Evolutionary conservation across 2,113 vertebrate species (phyloP).

Genomic region (Vireo altiloquus): DNA sequence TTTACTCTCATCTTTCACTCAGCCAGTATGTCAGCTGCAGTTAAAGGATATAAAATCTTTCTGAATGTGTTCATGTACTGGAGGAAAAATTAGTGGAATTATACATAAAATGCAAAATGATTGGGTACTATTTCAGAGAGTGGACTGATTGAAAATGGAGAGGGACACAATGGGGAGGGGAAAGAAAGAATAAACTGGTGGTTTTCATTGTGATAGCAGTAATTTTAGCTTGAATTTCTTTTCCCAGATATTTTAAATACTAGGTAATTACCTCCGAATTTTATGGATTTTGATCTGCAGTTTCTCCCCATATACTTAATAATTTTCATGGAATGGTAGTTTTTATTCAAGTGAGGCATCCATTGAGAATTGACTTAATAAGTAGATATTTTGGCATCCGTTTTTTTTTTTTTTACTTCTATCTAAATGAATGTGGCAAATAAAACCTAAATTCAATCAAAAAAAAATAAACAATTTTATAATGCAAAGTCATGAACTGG

Average conservation of each 20-base stretch:
- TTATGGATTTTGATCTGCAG: neutral
- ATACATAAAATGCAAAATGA: neutral
- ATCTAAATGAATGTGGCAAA: neutral
- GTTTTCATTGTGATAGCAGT: neutral
- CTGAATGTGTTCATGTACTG: neutral
- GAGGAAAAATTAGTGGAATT: neutral
- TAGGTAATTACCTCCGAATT: neutral
- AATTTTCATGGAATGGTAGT: neutral
- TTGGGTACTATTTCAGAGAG: neutral
- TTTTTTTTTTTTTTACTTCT: neutral
- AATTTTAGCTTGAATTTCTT: neutral
- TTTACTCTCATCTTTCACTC: neutral
- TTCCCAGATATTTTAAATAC: neutral
- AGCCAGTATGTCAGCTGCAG: neutral
- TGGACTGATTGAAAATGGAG: neutral
- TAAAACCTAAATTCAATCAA: neutral
- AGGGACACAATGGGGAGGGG: fast-evolving
- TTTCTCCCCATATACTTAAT: neutral
- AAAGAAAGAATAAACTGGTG: neutral
- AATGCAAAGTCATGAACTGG: neutral
- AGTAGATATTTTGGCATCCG: neutral
- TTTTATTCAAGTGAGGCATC: neutral
- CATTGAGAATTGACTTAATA: neutral
- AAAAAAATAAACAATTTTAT: neutral
- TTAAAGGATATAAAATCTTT: neutral